Base-by-base conservation (phyloP, 1,140 invertebrate species). In the Zaprionus africanus region DNA sequence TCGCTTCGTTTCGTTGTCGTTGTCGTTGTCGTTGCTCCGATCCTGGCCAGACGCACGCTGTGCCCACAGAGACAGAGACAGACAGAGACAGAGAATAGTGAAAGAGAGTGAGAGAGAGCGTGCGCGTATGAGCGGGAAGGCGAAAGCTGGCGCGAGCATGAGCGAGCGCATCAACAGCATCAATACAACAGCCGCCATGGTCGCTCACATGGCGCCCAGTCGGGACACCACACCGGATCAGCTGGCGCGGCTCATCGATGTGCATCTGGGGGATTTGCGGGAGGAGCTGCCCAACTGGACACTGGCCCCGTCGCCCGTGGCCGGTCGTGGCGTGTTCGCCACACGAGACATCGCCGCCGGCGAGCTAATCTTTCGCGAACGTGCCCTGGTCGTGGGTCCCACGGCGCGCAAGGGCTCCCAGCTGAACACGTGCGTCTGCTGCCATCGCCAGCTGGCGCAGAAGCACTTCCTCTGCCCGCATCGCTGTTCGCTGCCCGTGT, bases 361-460 rank as follows among this genome's bases (percentile, higher is more conserved):
- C 28, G 96, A 96, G 91, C 79, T 96, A 9, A 94, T 97, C 49
- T 96, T 96, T 81, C 92, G 94, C 2, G 96, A 97, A 82, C 92
- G 92, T 31, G 95, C 96, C 0, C 78, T 97, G 2, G 93, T 96
- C 13, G 82, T 94, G 22, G 96, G 96, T 0, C 95, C 96, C 1
- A 92, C 91, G 7, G 91, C 91, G 0, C 70, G 91, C 28, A 92
- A 92, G 65, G 91, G 91, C 0, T 81, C 86, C 13, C 79, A 87
- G 68, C 62, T 92, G 60, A 91, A 92, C 66, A 91, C 83, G 15
- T 92, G 91, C 77, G 63, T 91, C 54, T 91, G 90, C 60, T 92
- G 91, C 41, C 90, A 91, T 43, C 75, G 82, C 28, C 58, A 81
- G 57, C 28, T 92, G 63, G 13, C 94, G 93, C 68, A 69, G 22